phyloP scores from a whole-genome alignment of 2,888 invertebrate species.

The Scotopteryx bipunctaria region DNA sequence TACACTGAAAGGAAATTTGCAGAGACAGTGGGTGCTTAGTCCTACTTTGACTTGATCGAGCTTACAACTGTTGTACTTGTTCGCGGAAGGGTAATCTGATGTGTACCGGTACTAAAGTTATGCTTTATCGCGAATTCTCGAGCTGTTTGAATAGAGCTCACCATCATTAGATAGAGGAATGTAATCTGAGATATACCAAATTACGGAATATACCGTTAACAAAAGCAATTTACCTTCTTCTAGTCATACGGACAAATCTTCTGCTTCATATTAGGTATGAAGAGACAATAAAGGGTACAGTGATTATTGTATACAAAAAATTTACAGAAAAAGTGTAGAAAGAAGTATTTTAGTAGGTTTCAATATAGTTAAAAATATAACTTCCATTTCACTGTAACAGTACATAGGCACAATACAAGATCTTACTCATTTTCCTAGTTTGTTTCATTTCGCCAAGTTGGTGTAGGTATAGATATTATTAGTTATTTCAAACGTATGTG shows the following conservation, averaged over 20 bases:
- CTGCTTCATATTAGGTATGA: too few species aligned
- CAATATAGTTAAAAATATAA: too few species aligned
- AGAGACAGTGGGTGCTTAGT: constrained; percentile 5
- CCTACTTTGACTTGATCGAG: constrained; percentile 34
- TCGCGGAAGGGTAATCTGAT: constrained; percentile 16
- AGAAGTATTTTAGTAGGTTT: too few species aligned
- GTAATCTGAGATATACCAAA: background rate
- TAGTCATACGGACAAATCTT: constrained; percentile 2
- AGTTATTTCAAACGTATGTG: too few species aligned
- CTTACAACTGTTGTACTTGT: constrained; percentile 36
- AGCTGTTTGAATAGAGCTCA: constrained; percentile 27
- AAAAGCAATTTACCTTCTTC: background rate
- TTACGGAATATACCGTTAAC: background rate
- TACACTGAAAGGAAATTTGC: background rate
- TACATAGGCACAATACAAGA: too few species aligned
- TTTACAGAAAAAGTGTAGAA: too few species aligned
- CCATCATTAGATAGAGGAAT: background rate
- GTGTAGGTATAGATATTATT: too few species aligned
- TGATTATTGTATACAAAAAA: too few species aligned
- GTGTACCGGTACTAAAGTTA: constrained; percentile 29
- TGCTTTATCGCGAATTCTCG: constrained; percentile 36
- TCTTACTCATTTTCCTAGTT: too few species aligned
- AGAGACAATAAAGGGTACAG: too few species aligned
- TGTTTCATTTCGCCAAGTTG: too few species aligned
- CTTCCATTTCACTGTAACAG: too few species aligned